Conservation (phyloP, 2,888 invertebrate genomes). For the Yponomeuta plumbellus region DNA sequence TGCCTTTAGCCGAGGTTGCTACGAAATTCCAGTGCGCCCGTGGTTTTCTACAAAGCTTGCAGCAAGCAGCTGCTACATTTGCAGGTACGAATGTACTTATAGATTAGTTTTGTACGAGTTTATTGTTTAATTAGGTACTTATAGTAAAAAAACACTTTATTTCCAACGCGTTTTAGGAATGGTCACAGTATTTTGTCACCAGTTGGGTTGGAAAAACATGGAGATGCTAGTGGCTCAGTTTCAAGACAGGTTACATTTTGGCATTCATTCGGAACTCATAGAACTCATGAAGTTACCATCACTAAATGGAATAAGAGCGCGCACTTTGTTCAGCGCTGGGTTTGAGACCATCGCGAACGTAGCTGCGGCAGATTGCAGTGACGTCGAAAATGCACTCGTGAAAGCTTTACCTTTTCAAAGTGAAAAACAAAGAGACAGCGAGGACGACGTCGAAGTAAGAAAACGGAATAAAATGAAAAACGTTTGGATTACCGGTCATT, state of each 20-base stretch:
- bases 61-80: slow-evolving; percentile 96
- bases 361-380: slow-evolving; percentile 82
- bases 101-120: slow-evolving; percentile 6
- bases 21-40: slow-evolving; percentile 89
- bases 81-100: slow-evolving; percentile 78
- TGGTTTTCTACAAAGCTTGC: slow-evolving; percentile 94
- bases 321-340: slow-evolving; percentile 88
- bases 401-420: slow-evolving; percentile 91
- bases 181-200: slow-evolving; percentile 96
- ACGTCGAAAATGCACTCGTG: slow-evolving; percentile 85
- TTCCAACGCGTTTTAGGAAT: slow-evolving; percentile 80
- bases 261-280: slow-evolving; percentile 92
- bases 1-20: slow-evolving; percentile 87
- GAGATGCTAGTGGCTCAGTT: slow-evolving; percentile 94
- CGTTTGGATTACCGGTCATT: slow-evolving; percentile 87
- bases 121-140: too few relatives aligned
- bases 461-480: slow-evolving; percentile 82
- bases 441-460: slow-evolving; percentile 79
- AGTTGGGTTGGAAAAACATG: slow-evolving; percentile 94
- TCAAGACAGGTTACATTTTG: slow-evolving; percentile 95
- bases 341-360: slow-evolving; percentile 86
- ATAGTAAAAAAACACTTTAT: background rate
- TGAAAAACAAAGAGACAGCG: slow-evolving; percentile 83
- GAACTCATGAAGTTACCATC: slow-evolving; percentile 91
- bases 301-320: slow-evolving; percentile 89